Conservation (phyloP, 1,140 invertebrate genomes). For the Caenorhabditis brenneri region DNA sequence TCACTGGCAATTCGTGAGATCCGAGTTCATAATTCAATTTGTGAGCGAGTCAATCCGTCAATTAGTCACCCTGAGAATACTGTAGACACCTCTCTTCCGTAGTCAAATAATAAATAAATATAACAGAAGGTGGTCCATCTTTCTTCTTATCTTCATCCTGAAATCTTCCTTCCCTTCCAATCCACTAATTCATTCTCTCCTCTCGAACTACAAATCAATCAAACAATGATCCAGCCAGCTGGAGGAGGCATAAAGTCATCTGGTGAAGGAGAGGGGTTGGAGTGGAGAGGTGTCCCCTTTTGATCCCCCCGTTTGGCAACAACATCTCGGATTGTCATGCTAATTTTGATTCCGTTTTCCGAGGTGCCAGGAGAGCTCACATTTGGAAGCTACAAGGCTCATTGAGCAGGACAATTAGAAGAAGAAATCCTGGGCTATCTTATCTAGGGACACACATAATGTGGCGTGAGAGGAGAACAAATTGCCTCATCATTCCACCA, state of each 20-base stretch:
- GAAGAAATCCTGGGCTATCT: background rate
- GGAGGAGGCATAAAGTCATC: constrained; percentile 20
- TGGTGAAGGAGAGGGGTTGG: background rate
- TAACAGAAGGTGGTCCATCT: background rate
- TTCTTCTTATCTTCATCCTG: background rate
- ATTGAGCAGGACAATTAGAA: constrained; percentile 17
- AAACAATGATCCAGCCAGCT: constrained; percentile 28
- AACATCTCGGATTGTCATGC: background rate
- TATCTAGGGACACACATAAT: constrained; percentile 23
- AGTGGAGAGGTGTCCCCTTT: background rate
- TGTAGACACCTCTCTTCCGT: background rate
- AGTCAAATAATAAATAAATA: background rate
- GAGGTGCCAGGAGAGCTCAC: background rate
- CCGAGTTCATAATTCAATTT: background rate
- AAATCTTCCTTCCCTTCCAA: background rate
- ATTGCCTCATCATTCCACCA: constrained; percentile 30
- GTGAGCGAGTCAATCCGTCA: background rate
- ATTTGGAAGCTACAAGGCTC: background rate
- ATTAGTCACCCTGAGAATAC: background rate
- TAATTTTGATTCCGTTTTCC: background rate
- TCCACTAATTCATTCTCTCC: background rate
- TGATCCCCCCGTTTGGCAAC: background rate
- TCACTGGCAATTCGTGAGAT: too few species aligned
- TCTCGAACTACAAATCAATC: constrained; percentile 43
- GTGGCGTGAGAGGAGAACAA: constrained; percentile 41